phyloP scores from a whole-genome alignment of 2,888 invertebrate species.

The Ypsolopha sequella region DNA sequence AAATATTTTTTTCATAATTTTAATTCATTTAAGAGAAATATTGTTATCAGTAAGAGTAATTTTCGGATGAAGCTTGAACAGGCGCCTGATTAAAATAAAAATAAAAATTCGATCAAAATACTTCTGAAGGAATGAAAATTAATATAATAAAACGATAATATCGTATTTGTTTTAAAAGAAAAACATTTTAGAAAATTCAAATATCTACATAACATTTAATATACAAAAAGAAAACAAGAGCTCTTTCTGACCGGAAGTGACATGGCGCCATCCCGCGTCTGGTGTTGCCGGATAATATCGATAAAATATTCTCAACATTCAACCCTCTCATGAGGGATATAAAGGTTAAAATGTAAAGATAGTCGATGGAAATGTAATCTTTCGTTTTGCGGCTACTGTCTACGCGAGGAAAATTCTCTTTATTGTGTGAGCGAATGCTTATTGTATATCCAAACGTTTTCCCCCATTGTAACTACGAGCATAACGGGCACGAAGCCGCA shows the following conservation, averaged over 20 bases:
- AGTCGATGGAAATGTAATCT: conserved; percentile 30
- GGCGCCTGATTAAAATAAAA: too few relatives aligned
- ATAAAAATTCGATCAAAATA: too few relatives aligned
- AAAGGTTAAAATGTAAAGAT: conserved; percentile 32
- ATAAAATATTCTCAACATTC: conserved; percentile 19
- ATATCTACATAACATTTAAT: conserved; percentile 3
- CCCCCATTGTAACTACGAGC: conserved; percentile 29
- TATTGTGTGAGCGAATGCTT: conserved; percentile 60
- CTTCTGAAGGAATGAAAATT: too few relatives aligned
- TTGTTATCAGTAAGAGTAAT: too few relatives aligned
- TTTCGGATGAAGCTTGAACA: too few relatives aligned
- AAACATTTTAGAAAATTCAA: not conserved
- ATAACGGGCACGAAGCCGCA: too few relatives aligned
- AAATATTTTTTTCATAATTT: too few relatives aligned
- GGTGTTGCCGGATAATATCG: conserved; percentile 26
- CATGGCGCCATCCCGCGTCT: conserved; percentile 26
- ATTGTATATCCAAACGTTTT: conserved; percentile 56
- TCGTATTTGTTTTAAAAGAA: not conserved
- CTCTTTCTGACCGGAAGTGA: conserved; percentile 29
- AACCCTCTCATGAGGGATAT: conserved; percentile 24
- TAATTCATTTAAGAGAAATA: too few relatives aligned
- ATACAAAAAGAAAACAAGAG: conserved; percentile 20
- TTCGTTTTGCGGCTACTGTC: conserved; percentile 30
- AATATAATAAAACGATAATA: not conserved
- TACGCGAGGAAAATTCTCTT: conserved; percentile 49